phyloP scores from a whole-genome alignment of 1,140 invertebrate species.

The Stenopsyche tienmushanensis region DNA sequence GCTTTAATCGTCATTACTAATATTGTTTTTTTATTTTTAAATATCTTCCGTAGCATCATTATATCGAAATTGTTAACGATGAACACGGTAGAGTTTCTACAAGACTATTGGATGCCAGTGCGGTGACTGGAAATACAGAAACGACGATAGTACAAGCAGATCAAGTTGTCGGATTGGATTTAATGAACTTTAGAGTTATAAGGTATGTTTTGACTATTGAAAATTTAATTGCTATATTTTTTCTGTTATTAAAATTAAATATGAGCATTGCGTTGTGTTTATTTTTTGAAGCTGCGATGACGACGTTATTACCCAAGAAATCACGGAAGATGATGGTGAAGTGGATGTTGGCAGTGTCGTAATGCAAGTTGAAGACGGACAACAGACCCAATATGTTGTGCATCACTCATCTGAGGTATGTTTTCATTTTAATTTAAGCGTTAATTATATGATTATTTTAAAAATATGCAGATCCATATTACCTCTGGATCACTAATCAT shows the following conservation, averaged over 20 bases:
- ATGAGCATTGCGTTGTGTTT: no score
- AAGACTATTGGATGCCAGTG: not conserved
- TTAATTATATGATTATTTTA: no score
- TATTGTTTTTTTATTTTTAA: no score
- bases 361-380: not conserved
- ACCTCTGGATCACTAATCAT: no score
- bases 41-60: slow-evolving; percentile 12
- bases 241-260: not conserved
- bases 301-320: slow-evolving; percentile 9
- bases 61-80: slow-evolving; percentile 31
- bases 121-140: not conserved
- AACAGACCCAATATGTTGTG: slow-evolving; percentile 19
- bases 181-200: slow-evolving; percentile 33
- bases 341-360: slow-evolving; percentile 10
- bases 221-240: not conserved
- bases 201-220: slow-evolving; percentile 15
- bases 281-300: slow-evolving; percentile 29
- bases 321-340: slow-evolving; percentile 14
- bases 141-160: not conserved
- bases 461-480: no score
- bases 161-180: slow-evolving; percentile 21
- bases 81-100: not conserved
- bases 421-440: not conserved
- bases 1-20: no score
- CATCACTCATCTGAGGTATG: slow-evolving; percentile 18